A percentile compares a stretch with the other conserved stretches of the same genome.
These are phyloP conservation scores for Microtus montanus DNA, from an alignment of 2,113 vertebrate genomes.

Conservation along the genomic window DNA sequence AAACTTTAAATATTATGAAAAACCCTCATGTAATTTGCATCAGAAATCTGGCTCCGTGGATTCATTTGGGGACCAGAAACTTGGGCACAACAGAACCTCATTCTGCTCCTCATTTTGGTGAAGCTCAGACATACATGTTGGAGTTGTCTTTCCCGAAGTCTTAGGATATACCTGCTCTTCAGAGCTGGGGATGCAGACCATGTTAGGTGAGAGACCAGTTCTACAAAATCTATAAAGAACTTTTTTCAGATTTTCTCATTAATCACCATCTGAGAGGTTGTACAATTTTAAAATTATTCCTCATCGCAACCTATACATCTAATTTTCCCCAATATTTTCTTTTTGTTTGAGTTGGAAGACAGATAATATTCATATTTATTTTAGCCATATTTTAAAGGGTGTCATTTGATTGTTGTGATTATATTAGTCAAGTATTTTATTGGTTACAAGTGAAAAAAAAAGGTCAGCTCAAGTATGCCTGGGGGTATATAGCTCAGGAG, in stretches of 20 bases:
- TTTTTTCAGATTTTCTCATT: not conserved
- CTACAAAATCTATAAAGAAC: not conserved
- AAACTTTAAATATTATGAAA: too few species aligned
- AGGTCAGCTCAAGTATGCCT: not conserved
- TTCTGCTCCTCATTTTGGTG: not conserved
- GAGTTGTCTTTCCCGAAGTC: not conserved
- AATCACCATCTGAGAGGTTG: not conserved
- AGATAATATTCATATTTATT: constrained; percentile 23
- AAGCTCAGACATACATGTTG: not conserved
- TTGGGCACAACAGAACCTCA: not conserved
- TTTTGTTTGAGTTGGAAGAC: constrained; percentile 28
- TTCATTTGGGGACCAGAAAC: too few species aligned
- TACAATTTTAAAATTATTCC: constrained; percentile 8
- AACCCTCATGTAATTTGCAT: too few species aligned
- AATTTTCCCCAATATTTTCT: constrained; percentile 40
- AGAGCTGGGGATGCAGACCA: not conserved
- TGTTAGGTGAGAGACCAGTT: not conserved
- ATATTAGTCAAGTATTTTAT: constrained; percentile 31
- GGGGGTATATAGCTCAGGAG: not conserved
- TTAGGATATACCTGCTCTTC: not conserved
- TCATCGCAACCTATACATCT: not conserved
- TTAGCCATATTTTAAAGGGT: constrained; percentile 46
- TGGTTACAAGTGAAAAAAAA: not conserved
- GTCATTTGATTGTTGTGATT: constrained; percentile 34
- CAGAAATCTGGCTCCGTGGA: too few species aligned